phyloP scores from a whole-genome alignment of 1,140 invertebrate genomes.

The Trachymyrmex cornetzi region DNA sequence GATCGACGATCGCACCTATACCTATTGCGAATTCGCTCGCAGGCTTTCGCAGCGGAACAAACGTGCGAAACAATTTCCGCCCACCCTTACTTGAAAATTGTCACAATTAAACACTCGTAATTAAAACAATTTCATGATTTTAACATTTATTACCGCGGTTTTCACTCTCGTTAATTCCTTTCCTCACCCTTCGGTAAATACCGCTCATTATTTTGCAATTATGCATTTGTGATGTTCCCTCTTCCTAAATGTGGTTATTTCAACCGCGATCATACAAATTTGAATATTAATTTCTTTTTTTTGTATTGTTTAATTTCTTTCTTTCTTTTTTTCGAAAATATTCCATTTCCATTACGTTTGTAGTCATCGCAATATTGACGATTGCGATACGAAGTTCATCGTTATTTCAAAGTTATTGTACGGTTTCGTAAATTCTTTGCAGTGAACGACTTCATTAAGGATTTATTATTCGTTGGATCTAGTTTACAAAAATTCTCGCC shows the following conservation, averaged over 20 bases:
- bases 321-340: not conserved
- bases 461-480: not conserved
- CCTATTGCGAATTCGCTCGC: not conserved
- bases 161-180: not conserved
- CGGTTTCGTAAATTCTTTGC: not conserved
- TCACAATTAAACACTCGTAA: constrained; percentile 20
- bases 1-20: not conserved
- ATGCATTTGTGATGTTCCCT: constrained; percentile 15
- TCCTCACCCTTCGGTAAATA: not conserved
- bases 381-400: not conserved
- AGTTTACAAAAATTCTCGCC: not conserved
- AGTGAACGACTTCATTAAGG: not conserved
- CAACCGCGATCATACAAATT: not conserved
- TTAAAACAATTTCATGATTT: constrained; percentile 35
- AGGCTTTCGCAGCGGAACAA: not conserved
- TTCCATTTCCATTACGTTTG: not conserved
- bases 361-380: not conserved
- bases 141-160: constrained; percentile 23
- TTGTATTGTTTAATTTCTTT: no score
- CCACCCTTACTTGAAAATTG: not conserved
- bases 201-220: constrained; percentile 35
- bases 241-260: not conserved
- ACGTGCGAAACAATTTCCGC: not conserved
- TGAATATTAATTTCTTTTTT: not conserved
- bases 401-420: constrained; percentile 17